Conservation (phyloP, 2,113 vertebrate genomes). For the Herpailurus yagouaroundi region DNA sequence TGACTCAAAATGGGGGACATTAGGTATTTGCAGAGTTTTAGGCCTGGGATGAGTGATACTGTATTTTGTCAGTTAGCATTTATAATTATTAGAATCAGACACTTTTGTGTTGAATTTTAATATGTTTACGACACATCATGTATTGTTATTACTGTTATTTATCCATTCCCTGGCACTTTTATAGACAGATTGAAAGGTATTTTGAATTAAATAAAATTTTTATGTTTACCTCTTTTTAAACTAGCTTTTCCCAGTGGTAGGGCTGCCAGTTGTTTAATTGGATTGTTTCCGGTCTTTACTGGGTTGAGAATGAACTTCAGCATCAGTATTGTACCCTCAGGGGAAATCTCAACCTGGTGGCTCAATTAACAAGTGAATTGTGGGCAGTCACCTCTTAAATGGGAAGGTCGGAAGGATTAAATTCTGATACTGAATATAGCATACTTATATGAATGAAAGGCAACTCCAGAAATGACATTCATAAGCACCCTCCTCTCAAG, state of each 20-base stretch:
- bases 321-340: background rate
- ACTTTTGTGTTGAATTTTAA: background rate
- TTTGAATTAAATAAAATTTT: constrained; percentile 31
- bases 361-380: background rate
- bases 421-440: background rate
- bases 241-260: background rate
- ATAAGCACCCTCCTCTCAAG: background rate
- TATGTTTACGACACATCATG: background rate
- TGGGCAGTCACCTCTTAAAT: background rate
- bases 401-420: background rate
- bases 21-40: background rate
- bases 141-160: constrained; percentile 19
- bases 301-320: background rate
- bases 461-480: background rate
- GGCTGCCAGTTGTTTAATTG: background rate
- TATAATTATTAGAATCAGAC: background rate
- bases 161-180: background rate
- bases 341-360: background rate
- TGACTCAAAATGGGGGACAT: background rate
- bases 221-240: background rate
- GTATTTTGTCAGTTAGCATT: background rate
- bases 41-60: background rate
- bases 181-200: background rate
- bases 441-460: background rate
- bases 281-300: background rate